Evolutionary conservation across 2,113 vertebrate species (phyloP), one percentile per base, ranked within the genome.

Genomic region (Oncorhynchus nerka): DNA sequence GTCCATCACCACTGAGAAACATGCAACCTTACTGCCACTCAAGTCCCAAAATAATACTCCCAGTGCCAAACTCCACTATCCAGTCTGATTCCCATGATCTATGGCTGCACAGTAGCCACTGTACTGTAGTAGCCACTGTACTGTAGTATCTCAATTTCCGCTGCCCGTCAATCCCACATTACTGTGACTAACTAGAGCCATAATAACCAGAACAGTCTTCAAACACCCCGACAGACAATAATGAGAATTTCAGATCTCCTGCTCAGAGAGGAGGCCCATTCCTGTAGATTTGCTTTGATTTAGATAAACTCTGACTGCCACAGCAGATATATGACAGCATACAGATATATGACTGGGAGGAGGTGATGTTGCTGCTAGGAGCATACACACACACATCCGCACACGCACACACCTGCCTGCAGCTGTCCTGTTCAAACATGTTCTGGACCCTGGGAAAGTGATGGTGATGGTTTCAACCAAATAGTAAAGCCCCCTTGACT

Each of bases 171-270:
- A n/a, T 64, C 26, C 55, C 74, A 70, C 24, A 67, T 59, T 9
- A 45, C 84, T 76, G 78, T 87, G 84, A 81, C 87, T 80, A 89
- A 90, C 26, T 75, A 51, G 66, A 79, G 79, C 78, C 81, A 81
- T 57, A 66, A 62, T 77, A 71, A 68, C 68, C 49, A 7, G 71
- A 81, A 79, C 64, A 7, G 49, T 55, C 77, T 55, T 75, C 69
- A 74, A 68, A 70, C 57, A 30, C 74, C 75, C 70, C 16, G 70
- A 73, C 79, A 78, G 71, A 73, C 79, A 78, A 75, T 83, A 74
- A 90, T 81, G 83, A 86, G 75, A 81, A 86, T 73, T 83, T 84
- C 89, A 89, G 84, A 84, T 22, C 68, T 28, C 39, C 68, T n/a
- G 39, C 39, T 70, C 34, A 34, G 34, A 34, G 34, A 34, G 34